These are phyloP conservation scores for Bradypodion pumilum DNA, from an alignment of 2,797 vertebrate species.

Conservation along the genomic window DNA sequence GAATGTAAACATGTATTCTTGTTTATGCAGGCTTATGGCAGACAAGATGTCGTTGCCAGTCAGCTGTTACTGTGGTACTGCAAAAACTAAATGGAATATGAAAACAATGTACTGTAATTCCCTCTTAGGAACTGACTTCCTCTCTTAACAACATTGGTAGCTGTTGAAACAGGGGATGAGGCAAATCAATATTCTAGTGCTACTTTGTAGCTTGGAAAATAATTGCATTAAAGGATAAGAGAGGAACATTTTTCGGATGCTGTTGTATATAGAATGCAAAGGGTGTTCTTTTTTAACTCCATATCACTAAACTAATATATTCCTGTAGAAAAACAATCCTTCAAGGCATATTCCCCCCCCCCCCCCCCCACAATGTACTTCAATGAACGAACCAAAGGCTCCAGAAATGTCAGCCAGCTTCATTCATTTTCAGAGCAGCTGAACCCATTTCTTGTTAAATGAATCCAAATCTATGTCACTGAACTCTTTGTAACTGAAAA, in stretches of 20 bases:
- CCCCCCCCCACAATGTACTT: conserved; percentile 2
- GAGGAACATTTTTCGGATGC: neutral
- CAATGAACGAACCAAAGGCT: conserved; percentile 10
- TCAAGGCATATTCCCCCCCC: conserved; percentile 16
- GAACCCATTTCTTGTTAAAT: neutral
- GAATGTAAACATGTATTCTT: neutral
- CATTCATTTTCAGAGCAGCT: conserved; percentile 16
- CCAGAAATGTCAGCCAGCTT: conserved; percentile 45
- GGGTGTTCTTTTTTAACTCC: neutral
- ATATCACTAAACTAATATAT: neutral
- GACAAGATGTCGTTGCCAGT: conserved; percentile 16
- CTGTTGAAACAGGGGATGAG: neutral
- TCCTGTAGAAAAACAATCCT: neutral
- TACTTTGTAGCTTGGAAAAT: neutral
- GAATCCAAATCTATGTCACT: conserved; percentile 20
- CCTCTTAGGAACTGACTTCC: neutral
- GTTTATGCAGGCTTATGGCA: neutral
- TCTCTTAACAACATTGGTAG: neutral
- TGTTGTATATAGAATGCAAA: conserved; percentile 3
- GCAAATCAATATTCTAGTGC: neutral
- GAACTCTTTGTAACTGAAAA: conserved; percentile 19
- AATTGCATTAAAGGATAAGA: neutral
- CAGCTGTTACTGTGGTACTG: neutral
- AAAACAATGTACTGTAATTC: conserved; percentile 42
- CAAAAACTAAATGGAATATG: conserved; percentile 26